Base-by-base conservation (phyloP, 1,140 invertebrate genomes). In the Ips nitidus region DNA sequence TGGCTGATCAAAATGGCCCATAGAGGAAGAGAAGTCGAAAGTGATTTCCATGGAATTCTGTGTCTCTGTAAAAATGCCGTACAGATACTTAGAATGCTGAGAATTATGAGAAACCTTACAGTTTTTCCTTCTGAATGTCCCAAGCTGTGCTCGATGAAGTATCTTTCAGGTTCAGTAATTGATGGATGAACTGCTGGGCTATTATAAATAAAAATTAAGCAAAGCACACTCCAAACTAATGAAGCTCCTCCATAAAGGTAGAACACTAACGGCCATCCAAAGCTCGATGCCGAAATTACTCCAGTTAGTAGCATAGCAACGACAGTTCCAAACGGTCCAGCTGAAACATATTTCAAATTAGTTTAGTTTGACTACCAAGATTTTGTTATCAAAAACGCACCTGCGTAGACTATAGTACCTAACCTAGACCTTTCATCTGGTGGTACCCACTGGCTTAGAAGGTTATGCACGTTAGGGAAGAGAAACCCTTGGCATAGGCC, bases 1-100 rank as follows among this genome's bases (percentile, higher is more conserved):
- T 98, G 93, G 0, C 87, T 88, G 1, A 94, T 79, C 41, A 94
- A 85, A 4, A 97, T 82, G 0, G 94, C 90, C 90, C 91, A 94
- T 66, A 97, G 88, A 0, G 94, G 91, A 3, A 87, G 61, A 1
- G 92, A 94, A 0, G 85, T 90, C 0, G 91, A 81, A 41, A 98
- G 92, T 2, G 84, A 80, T 50, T 80, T 83, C 93, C 93, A 97
- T 1, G 94, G 94, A 8, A 86, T 89, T 39, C 58, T 64, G 82
- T 63, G 43, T 36, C 41, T 53, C 73, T 76, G 39, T 42, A 69
- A 68, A 59, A 59, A 59, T 59, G 42, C 4, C 6, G 41, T 41
- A 41, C 22, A 22, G 22, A 58, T 55, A 4, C 52, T 55, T 55
- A 55, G 1, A 47, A 55, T 22, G 22, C 22, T 22, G 22, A 22